Conservation (phyloP, 1,140 invertebrate species). For the Drosophila varians region DNA sequence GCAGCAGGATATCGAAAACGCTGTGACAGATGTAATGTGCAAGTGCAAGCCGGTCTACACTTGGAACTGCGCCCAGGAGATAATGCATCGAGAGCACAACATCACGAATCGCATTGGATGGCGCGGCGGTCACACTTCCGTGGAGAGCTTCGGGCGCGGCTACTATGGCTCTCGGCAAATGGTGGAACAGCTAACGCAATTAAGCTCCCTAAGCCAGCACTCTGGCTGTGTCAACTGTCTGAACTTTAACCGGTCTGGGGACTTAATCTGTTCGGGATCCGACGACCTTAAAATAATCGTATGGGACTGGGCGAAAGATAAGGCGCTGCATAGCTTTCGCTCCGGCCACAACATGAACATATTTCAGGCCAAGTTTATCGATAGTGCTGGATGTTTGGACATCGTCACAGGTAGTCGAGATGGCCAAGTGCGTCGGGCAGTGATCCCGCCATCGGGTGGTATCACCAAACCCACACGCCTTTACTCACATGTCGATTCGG, state of each 20-base stretch:
- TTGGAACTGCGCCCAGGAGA: conserved; percentile 48
- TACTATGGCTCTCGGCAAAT: conserved; percentile 93
- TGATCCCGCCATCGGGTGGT: conserved; percentile 66
- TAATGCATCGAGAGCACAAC: conserved; percentile 71
- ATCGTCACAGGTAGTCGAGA: conserved; percentile 95
- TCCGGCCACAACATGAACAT: conserved; percentile 94
- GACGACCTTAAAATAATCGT: conserved; percentile 94
- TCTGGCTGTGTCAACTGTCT: conserved; percentile 96
- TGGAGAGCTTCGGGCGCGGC: conserved; percentile 80
- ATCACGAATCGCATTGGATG: conserved; percentile 56
- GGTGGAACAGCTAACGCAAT: conserved; percentile 92
- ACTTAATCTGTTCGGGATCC: conserved; percentile 88
- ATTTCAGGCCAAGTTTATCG: conserved; percentile 92
- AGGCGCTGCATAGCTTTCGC: conserved; percentile 87
- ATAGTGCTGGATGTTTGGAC: conserved; percentile 88
- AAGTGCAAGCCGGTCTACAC: conserved; percentile 66
- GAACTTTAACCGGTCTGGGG: conserved; percentile 92
- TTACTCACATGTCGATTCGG: conserved; percentile 63
- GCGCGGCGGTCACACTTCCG: conserved; percentile 59
- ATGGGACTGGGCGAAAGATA: conserved; percentile 95
- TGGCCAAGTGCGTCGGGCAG: conserved; percentile 89
- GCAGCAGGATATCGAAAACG: conserved; percentile 11
- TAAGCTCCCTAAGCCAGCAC: conserved; percentile 91
- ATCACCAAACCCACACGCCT: conserved; percentile 48
- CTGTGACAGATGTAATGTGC: conserved; percentile 47